Base-by-base conservation (phyloP, 2,888 invertebrate genomes). In the Troides aeacus region DNA sequence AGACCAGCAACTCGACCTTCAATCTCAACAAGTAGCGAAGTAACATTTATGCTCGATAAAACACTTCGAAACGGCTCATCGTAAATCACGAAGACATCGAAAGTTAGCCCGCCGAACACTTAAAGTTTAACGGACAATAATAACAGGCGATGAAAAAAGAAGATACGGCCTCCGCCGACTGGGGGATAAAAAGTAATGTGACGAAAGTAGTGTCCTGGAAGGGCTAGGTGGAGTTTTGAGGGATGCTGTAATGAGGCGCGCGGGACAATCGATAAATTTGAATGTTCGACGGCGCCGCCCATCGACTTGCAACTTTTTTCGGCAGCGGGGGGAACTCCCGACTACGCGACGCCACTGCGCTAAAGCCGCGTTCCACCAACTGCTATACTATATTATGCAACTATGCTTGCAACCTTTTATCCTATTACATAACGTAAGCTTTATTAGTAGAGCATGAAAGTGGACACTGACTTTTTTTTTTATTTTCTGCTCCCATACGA, bases 91-190 rank as follows among this genome's bases (percentile, higher is more conserved):
- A 81, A 87, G 86, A 88, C 88, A 90, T 89, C 88, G 89, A 90
- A 92, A 92, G 86, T 92, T 90, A 89, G 86, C 86, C 18, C 88
- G 88, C 85, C 85, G 83, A 91, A 89, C 89, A 90, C 91, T 92
- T 92, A 91, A 92, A 92, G 84, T 92, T 92, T 92, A 92, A 92
- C 91, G 88, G 90, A 89, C 88, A 90, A 90, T 91, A 91, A 91
- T 91, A 90, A 89, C 89, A 82, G 86, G 78, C 86, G 81, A 89
- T 89, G 88, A 89, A 90, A 91, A 50, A 90, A 90, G 70, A 73
- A 87, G 81, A 81, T 79, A 82, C 85, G 86, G 85, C 85, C 86
- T 84, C 80, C 81, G 79, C 78, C 77, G 78, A 77, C 74, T 77
- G 79, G 81, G 77, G 84, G 81, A 89, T 89, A 90, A 90, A 91